Conservation (phyloP, 2,113 vertebrate genomes). For the Geococcyx californianus region DNA sequence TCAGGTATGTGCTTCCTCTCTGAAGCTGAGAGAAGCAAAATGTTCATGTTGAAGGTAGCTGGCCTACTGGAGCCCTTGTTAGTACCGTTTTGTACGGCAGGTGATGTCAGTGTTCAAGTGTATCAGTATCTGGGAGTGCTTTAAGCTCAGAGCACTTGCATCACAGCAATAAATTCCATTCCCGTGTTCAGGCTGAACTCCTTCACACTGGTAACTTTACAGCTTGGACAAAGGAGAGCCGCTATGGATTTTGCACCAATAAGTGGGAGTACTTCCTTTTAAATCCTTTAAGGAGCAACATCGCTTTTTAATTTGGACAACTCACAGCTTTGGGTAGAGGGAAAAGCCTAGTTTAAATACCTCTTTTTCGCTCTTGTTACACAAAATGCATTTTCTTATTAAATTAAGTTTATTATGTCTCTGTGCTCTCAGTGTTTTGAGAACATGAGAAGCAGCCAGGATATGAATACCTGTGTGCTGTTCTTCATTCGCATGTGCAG, state of each 20-base stretch:
- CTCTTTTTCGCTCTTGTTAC: neutral
- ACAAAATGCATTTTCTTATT: neutral
- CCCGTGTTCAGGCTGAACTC: neutral
- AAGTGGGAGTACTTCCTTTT: neutral
- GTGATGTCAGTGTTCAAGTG: conserved; percentile 24
- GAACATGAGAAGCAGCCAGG: neutral
- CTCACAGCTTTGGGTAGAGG: neutral
- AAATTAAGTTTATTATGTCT: neutral
- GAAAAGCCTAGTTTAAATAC: neutral
- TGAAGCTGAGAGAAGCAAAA: neutral
- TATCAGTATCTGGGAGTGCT: neutral
- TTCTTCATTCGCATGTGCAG: neutral
- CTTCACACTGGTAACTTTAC: neutral
- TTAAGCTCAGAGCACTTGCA: neutral
- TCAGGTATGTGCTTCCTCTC: neutral
- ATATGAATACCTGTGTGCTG: neutral
- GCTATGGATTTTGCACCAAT: neutral
- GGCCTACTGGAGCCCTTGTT: neutral
- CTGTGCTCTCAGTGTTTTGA: conserved; percentile 10
- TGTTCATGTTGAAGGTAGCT: neutral
- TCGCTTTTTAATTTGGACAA: neutral
- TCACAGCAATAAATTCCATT: conserved; percentile 15
- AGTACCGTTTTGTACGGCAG: neutral
- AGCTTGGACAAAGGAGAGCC: neutral
- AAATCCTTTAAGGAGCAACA: conserved; percentile 2